Base-by-base conservation (phyloP, 2,888 invertebrate genomes). In the Fragum whitleyi region DNA sequence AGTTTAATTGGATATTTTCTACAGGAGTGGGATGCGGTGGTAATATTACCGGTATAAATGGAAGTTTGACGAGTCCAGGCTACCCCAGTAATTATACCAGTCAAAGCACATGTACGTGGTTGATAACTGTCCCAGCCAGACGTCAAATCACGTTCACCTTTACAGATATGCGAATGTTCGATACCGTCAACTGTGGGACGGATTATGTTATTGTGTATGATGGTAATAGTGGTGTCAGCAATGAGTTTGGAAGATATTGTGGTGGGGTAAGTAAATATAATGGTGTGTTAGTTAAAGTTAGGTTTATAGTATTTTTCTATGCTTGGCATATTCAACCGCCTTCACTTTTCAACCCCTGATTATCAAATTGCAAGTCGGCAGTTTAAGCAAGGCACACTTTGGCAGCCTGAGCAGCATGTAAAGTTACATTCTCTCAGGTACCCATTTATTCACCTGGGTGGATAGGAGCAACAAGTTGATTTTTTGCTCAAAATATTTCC, bases 31-130 rank as follows among this genome's bases (percentile, higher is more conserved):
- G 97, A 0, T 97, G 96, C 14, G 94, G 94, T 3, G 91, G 96
- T 0, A 94, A 95, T 69, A 87, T 94, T 7, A 95, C 95, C 0
- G 93, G 94, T 0, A 94, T 95, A 1, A 96, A 97, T 91, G 98
- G 98, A 1, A 96, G 96, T 0, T 95, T 98, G 21, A 96, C 96
- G 65, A 97, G 97, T 0, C 98, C 98, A 0, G 97, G 97, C 72
- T 93, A 96, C 72, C 98, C 98, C 0, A 97, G 97, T 26, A 95
- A 95, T 81, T 98, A 98, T 94, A 97, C 98, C 0, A 95, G 95
- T 0, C 96, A 96, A 91, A 94, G 95, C 83, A 97, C 97, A 89
- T 98, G 98, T 91, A 95, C 94, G 79, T 98, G 98, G 98, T 94
- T 94, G 70, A 94, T 98, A 67, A 92, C 88, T 11, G 96, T 96